A percentile compares a stretch with the other conserved stretches of the same genome.
These are phyloP conservation scores for Dufourea novaeangliae DNA, from an alignment of 1,140 invertebrate genomes.

Conservation along the genomic window DNA sequence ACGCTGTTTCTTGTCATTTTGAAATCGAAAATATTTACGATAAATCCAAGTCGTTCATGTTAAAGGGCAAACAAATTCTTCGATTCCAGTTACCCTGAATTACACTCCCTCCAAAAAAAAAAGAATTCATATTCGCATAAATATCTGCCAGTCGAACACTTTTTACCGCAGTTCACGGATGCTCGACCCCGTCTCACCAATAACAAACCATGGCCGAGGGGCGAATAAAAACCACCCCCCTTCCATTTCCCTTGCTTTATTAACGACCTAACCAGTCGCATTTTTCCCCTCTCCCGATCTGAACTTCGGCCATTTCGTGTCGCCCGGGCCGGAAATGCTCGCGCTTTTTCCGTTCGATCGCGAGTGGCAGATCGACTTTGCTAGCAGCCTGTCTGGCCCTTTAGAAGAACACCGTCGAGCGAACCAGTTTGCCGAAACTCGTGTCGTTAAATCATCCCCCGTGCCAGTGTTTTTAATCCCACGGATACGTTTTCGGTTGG, in stretches of 20 bases:
- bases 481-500: background rate
- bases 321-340: background rate
- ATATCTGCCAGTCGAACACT: background rate
- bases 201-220: background rate
- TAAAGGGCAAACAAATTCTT: no score
- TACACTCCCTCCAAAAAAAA: no score
- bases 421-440: slow-evolving; percentile 29
- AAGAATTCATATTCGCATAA: no score
- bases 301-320: slow-evolving; percentile 2
- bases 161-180: background rate
- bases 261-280: background rate
- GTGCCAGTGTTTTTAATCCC: slow-evolving; percentile 31
- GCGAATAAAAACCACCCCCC: background rate
- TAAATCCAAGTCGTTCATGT: no score
- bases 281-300: background rate
- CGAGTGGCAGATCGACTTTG: background rate
- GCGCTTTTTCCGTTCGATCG: background rate
- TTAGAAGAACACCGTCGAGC: slow-evolving; percentile 11
- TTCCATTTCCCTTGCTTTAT: background rate
- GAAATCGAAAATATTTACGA: no score
- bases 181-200: background rate
- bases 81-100: no score
- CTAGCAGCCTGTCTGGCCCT: background rate
- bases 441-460: slow-evolving; percentile 31
- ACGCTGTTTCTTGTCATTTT: no score